Conservation (phyloP, 2,113 vertebrate species). For the Xiphias gladius region DNA sequence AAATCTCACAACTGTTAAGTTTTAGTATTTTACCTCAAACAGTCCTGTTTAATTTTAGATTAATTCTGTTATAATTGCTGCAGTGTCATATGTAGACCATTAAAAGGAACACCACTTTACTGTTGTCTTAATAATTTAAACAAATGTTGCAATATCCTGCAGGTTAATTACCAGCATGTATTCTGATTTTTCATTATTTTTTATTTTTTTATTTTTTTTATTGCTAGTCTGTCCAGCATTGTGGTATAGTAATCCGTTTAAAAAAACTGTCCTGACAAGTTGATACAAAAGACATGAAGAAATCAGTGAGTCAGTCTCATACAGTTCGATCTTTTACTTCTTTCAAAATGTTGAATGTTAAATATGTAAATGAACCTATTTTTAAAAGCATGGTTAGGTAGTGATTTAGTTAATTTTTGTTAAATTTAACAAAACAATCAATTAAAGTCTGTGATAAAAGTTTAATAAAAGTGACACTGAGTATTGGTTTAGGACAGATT, state of each 20-base stretch:
- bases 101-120: neutral
- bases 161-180: neutral
- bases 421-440: neutral
- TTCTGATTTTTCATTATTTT: neutral
- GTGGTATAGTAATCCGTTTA: neutral
- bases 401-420: neutral
- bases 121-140: slow-evolving; percentile 1
- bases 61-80: neutral
- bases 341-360: neutral
- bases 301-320: neutral
- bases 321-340: neutral
- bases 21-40: slow-evolving; percentile 1
- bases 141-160: neutral
- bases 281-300: neutral
- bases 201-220: neutral
- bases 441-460: neutral
- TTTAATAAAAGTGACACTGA: neutral
- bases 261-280: neutral
- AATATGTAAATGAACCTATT: neutral
- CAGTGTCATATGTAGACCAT: neutral
- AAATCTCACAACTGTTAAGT: neutral
- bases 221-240: neutral
- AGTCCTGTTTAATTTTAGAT: neutral
- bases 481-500: neutral
- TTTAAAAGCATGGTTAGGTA: too few relatives aligned